Base-by-base conservation (phyloP, 2,888 invertebrate species). In the Argyresthia goedartella region DNA sequence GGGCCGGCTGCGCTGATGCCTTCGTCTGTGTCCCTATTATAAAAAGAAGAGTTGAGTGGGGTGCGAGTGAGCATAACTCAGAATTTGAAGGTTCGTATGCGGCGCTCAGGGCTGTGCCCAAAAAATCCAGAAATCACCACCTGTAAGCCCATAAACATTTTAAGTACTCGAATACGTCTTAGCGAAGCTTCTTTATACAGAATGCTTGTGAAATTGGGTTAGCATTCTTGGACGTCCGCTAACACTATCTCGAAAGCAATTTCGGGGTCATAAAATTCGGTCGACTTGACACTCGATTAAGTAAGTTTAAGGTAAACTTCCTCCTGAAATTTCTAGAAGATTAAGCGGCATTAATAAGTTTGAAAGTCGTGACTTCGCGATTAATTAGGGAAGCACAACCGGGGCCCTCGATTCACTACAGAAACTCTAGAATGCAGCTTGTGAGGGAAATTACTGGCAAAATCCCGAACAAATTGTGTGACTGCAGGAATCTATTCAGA, bases 1-100 rank as follows among this genome's bases (percentile, higher is more conserved):
- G 84, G 78, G 11, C 84, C 82, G 4, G 77, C 82, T 8, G 82
- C 76, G 4, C 84, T 78, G 45, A 69, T 68, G 48, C 57, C 71
- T 53, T 81, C 82, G 57, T 80, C 84, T n/a, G 67, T 57, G 14
- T 78, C 76, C 53, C 84, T 84, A 60, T 49, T 53, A 36, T 66
- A 13, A 57, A 53, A 54, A 15, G 43, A 14, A 2, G 13, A 1
- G 8, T 15, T 44, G 8, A 39, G 9, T 36, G 8, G 7, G 36
- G 36, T 36, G n/a, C n/a, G n/a, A n/a, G n/a, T n/a, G n/a, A n/a
- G n/a, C n/a, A n/a, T n/a, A n/a, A n/a, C n/a, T n/a, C n/a, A n/a
- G n/a, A n/a, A n/a, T n/a, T n/a, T n/a, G n/a, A n/a, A n/a, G n/a
- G n/a, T n/a, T n/a, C n/a, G n/a, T n/a, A n/a, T n/a, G n/a, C n/a